Conservation (phyloP, 2,888 invertebrate species). For the Desoria tigrina region DNA sequence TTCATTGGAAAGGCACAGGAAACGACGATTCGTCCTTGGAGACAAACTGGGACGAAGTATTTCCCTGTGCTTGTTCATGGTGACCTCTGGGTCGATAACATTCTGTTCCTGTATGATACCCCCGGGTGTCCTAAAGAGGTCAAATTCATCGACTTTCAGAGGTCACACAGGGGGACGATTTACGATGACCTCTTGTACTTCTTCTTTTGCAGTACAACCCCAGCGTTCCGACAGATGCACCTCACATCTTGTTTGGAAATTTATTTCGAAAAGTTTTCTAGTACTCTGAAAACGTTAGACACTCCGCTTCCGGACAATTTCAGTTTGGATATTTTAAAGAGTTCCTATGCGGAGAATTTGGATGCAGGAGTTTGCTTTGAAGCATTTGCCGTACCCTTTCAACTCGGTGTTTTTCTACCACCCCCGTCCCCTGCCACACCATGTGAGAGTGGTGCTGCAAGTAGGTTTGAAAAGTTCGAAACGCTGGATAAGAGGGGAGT, state of each 20-base stretch:
- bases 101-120: slow-evolving; percentile 37
- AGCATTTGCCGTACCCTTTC: slow-evolving; percentile 19
- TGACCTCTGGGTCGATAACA: slow-evolving; percentile 49
- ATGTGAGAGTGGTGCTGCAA: neutral
- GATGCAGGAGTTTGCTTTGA: slow-evolving; percentile 15
- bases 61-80: slow-evolving; percentile 46
- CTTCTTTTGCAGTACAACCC: slow-evolving; percentile 41
- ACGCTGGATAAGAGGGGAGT: neutral
- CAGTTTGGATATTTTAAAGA: neutral
- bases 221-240: slow-evolving; percentile 36
- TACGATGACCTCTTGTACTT: slow-evolving; percentile 48
- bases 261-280: slow-evolving; percentile 5
- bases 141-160: slow-evolving; percentile 48
- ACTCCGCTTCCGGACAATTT: slow-evolving; percentile 15
- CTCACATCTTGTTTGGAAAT: slow-evolving; percentile 26
- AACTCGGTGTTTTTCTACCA: slow-evolving; percentile 16
- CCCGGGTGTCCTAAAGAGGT: slow-evolving; percentile 21
- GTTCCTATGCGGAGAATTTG: slow-evolving; percentile 13
- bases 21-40: neutral
- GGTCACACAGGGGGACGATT: too few species aligned
- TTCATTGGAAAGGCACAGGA: neutral
- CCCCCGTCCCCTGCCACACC: slow-evolving; percentile 7
- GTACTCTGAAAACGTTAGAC: neutral
- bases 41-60: slow-evolving; percentile 6
- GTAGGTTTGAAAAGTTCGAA: slow-evolving; percentile 1